Percentiles rank a stretch among this genome's conserved stretches.
phyloP scores from a whole-genome alignment of 2,888 invertebrate genomes.

The Blastobasis lacticolella region DNA sequence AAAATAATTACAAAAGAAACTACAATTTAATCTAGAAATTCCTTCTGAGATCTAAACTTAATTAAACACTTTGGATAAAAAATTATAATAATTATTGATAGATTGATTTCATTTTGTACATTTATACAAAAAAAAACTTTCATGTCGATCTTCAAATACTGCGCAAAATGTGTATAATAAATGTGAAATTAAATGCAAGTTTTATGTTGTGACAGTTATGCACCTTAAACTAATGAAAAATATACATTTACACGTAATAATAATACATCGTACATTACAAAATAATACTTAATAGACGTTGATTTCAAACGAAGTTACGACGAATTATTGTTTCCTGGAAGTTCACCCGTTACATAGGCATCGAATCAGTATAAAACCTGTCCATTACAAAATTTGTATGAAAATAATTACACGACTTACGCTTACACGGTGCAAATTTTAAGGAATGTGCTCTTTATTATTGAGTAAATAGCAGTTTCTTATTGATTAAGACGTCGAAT shows the following conservation, averaged over 20 bases:
- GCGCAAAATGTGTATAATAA: slow-evolving; percentile 26
- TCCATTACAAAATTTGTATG: slow-evolving; percentile 42
- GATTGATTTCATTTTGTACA: slow-evolving; percentile 54
- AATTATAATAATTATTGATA: slow-evolving; percentile 61
- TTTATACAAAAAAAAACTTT: slow-evolving; percentile 62
- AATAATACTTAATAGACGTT: slow-evolving; percentile 48
- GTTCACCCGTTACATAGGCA: slow-evolving; percentile 16
- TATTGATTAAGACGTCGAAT: slow-evolving; percentile 32
- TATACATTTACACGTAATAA: slow-evolving; percentile 32
- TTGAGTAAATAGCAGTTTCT: slow-evolving; percentile 12
- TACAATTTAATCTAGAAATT: slow-evolving; percentile 52
- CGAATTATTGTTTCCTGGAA: slow-evolving; percentile 52
- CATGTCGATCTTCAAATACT: slow-evolving; percentile 42
- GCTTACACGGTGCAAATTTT: slow-evolving; percentile 38
- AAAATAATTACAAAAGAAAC: slow-evolving; percentile 53
- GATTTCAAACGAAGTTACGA: slow-evolving; percentile 40
- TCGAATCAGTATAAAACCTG: slow-evolving; percentile 11
- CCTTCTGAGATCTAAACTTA: slow-evolving; percentile 71
- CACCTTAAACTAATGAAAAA: slow-evolving; percentile 42
- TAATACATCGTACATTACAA: slow-evolving; percentile 49
- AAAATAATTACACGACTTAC: slow-evolving; percentile 58
- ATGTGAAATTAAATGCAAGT: slow-evolving; percentile 39
- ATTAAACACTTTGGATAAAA: slow-evolving; percentile 70
- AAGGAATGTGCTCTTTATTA: slow-evolving; percentile 45
- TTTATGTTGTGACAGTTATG: slow-evolving; percentile 46